These are phyloP conservation scores for Dromius quadrimaculatus DNA, from an alignment of 2,888 invertebrate genomes.

Conservation along the genomic window DNA sequence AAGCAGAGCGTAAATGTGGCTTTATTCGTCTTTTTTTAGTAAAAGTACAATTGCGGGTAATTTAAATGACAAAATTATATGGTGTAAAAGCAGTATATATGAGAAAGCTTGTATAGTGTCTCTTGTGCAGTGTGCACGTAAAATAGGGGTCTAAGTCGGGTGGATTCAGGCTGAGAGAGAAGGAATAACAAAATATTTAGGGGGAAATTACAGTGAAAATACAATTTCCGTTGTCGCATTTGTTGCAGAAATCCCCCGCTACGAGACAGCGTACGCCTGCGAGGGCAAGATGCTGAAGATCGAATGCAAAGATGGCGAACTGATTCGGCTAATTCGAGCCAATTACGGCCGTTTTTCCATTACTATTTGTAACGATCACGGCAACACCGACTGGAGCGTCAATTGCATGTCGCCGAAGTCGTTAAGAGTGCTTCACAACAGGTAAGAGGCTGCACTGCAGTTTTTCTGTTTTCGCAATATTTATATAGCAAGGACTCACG, in stretches of 20 bases:
- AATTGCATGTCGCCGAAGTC: slow-evolving; percentile 95
- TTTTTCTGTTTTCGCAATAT: slow-evolving; percentile 14
- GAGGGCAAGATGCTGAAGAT: slow-evolving; percentile 92
- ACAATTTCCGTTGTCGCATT: slow-evolving; percentile 29
- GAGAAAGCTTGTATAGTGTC: slow-evolving; percentile 14
- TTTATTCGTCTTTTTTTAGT: slow-evolving; percentile 2
- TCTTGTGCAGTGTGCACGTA: slow-evolving; percentile 1
- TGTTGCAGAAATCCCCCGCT: slow-evolving; percentile 79
- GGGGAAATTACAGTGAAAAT: slow-evolving; percentile 22
- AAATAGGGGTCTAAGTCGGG: slow-evolving; percentile 15
- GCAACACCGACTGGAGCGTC: slow-evolving; percentile 96
- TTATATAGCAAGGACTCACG: slow-evolving; percentile 12
- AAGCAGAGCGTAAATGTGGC: not conserved
- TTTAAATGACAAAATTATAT: slow-evolving; percentile 24
- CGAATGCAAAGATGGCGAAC: slow-evolving; percentile 88
- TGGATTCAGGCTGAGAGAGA: no score
- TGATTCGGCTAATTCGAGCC: slow-evolving; percentile 91
- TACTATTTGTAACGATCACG: slow-evolving; percentile 95
- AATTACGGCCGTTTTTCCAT: slow-evolving; percentile 96
- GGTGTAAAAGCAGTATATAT: slow-evolving; percentile 12
- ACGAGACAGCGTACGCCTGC: slow-evolving; percentile 94
- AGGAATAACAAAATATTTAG: slow-evolving; percentile 32
- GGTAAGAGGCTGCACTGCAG: slow-evolving; percentile 69
- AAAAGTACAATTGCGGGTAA: slow-evolving; percentile 10
- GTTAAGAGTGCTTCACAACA: slow-evolving; percentile 87